Evolutionary conservation across 2,113 vertebrate genomes (phyloP), one percentile per base, ranked within the genome.

Genomic region (Pavo muticus): DNA sequence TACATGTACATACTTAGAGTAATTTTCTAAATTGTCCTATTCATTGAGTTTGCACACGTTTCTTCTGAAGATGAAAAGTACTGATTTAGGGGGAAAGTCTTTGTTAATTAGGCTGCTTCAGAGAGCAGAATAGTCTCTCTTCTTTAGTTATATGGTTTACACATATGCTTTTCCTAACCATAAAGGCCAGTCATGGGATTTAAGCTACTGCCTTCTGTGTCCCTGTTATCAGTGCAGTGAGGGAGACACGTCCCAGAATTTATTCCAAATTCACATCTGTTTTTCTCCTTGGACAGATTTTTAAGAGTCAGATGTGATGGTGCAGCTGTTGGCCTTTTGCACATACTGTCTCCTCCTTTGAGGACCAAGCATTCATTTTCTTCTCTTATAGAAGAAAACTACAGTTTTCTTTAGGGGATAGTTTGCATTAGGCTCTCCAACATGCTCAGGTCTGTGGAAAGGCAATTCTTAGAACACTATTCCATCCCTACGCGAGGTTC

Each of bases 321-420:
- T 80, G 87, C 93, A 95, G 90, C 82, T 96, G 84, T 90, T 94
- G 72, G 50, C 32, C 74, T 94, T 91, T 94, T 77, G 50, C 60
- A 77, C 29, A 64, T 25, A 25, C 8, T 73, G 68, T 56, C 35
- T 90, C 11, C 39, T 91, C 81, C 48, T 93, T 70, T 72, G 82
- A 71, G 83, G 48, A 78, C 4, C 5, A 81, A 88, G 39, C 91
- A 84, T 71, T 78, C 29, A 29, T 91, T 86, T 90, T 94, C 30
- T 84, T 27, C 39, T 88, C 83, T 74, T 88, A 71, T 11, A 63
- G 57, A 85, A 60, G 5, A 85, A 91, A 64, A 64, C 47, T 72
- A 56, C 16, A 42, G 6, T 74, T 60, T 89, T 85, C 67, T 91
- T 77, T 39, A 29, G 50, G 48, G 42, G 6, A 3, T 42, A 60